Percentiles rank a stretch among this genome's conserved stretches.
Conservation (phyloP, 2,797 vertebrate genomes). For the Platyrinchus mystaceus region DNA sequence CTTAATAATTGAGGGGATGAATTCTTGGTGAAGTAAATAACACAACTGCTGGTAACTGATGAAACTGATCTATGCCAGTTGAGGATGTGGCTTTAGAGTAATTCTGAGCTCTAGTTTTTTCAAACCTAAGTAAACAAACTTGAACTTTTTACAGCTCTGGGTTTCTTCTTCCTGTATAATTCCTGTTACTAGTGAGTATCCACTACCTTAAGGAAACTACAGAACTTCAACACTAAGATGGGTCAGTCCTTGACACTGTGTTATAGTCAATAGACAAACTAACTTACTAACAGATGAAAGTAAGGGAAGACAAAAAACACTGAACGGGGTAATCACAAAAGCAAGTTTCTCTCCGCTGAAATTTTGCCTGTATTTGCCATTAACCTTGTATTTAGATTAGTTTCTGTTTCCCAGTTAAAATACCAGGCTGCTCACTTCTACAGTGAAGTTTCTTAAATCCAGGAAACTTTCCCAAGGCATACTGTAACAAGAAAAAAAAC, state of each 20-base stretch:
- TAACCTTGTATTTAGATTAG: background rate
- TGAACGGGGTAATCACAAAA: background rate
- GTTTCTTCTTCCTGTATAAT: background rate
- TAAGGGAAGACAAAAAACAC: background rate
- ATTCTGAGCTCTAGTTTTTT: background rate
- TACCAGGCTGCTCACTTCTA: background rate
- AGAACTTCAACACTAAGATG: background rate
- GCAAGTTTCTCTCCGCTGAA: background rate
- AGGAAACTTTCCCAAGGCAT: background rate
- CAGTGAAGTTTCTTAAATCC: background rate
- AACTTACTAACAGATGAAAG: background rate
- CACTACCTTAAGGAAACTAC: background rate
- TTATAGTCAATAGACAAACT: background rate
- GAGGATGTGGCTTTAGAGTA: slow-evolving; percentile 16
- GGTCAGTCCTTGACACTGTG: background rate
- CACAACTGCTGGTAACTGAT: background rate
- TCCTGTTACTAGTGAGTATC: background rate
- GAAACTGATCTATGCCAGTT: background rate
- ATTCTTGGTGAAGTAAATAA: background rate
- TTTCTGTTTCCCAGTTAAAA: background rate
- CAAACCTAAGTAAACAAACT: background rate
- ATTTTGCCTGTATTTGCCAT: background rate
- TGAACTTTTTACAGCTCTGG: background rate
- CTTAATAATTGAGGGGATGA: background rate
- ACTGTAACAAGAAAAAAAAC: background rate